Percentiles rank a stretch among this genome's conserved stretches.
These are phyloP conservation scores for Prionace glauca DNA, from an alignment of 2,797 vertebrate genomes.

Conservation along the genomic window DNA sequence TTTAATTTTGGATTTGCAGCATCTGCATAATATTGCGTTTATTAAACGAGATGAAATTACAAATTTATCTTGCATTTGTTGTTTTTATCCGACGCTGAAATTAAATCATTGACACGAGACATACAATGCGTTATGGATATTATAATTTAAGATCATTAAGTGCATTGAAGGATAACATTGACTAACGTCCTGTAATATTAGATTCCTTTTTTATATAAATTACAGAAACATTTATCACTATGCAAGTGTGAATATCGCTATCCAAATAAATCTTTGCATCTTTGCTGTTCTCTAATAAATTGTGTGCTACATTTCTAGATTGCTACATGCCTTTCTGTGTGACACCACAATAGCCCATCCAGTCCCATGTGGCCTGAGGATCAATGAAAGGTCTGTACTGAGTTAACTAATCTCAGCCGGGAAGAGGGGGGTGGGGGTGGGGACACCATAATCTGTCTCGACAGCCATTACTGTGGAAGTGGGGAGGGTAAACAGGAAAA, in stretches of 20 bases:
- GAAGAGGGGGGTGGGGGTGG: no score
- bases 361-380: neutral
- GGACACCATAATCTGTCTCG: neutral
- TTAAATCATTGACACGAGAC: neutral
- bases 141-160: neutral
- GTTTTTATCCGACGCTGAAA: neutral
- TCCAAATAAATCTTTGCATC: neutral
- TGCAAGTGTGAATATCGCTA: neutral
- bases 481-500: neutral
- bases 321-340: neutral
- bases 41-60: no score
- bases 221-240: neutral
- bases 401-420: neutral
- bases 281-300: neutral
- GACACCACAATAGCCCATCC: neutral
- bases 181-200: neutral
- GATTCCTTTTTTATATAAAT: neutral
- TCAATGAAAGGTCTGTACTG: neutral
- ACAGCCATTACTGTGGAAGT: neutral
- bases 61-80: neutral
- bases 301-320: neutral
- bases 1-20: no score
- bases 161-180: neutral
- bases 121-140: neutral
- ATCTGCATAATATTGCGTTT: no score